Evolutionary conservation across 2,113 vertebrate species (phyloP), one percentile per base, ranked within the genome.

Genomic region (Scophthalmus maximus): DNA sequence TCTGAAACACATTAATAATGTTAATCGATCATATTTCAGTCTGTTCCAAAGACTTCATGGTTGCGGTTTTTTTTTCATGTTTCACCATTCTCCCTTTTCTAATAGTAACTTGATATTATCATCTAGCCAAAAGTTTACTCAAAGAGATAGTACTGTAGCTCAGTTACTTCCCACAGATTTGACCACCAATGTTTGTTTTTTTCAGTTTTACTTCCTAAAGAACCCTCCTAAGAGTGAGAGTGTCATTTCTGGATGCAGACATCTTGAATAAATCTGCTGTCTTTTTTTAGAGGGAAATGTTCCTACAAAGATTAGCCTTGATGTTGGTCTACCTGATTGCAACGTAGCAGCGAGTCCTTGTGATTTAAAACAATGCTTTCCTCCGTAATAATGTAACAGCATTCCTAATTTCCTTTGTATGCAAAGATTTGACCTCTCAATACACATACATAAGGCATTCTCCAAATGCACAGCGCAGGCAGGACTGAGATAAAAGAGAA

Each of bases 401-500:
- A 30, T 32, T 61, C 81, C 58, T 32, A 68, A 70, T 82, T 87
- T 67, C 6, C 23, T 42, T 66, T 72, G 27, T 14, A 50, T 53
- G 69, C 70, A 83, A 84, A 86, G 65, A 65, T 83, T 86, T 77
- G 69, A 63, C 66, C 71, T 87, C 79, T 87, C 29, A 56, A 17
- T 46, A 2, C 81, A 78, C 73, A 89, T 74, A 63, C 71, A 83
- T 89, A 76, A 68, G 61, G 64, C 73, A 6, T 46, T 62, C 46
- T 85, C 51, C 46, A 83, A 87, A 85, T 84, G 66, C 83, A 73
- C 78, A 83, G 61, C 15, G 64, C 60, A 59, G 74, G 80, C 71
- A 64, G 53, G 29, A 57, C 64, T 70, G 64, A 87, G 90, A 92
- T 90, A 83, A 92, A 91, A 91, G 90, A 64, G 82, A 91, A 81